Evolutionary conservation across 2,113 vertebrate species (phyloP), one percentile per base, ranked within the genome.

Genomic region (Romanogobio albipinnatus): DNA sequence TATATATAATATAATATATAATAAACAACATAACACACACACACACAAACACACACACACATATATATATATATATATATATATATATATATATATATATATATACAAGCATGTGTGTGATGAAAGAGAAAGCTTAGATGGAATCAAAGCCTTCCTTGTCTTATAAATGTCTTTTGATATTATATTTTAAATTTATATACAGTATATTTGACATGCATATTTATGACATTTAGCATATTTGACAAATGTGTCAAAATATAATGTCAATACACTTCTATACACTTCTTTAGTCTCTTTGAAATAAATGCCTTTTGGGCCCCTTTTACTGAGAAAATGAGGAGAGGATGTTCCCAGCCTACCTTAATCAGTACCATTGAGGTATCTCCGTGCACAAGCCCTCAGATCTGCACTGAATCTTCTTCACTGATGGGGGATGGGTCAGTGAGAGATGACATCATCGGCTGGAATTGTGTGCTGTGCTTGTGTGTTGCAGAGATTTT

Each of bases 361-460:
- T 59, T 87, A 73, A 80, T 87, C 81, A 73, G 66, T 73, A 83
- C 58, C 74, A 83, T 81, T 51, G 78, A 86, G 68, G 76, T 53
- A 26, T 79, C 70, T 88, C 76, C 82, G 68, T 88, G 85, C 77
- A 78, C 82, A 77, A 88, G 58, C 53, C 61, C 76, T 77, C 71
- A 74, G 66, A 76, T 86, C 82, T 76, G 77, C 79, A 81, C 85
- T 73, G 73, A 87, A 87, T 84, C 64, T 86, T 81, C 87, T 53
- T 81, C 83, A 53, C 81, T 9, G 85, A 84, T 66, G 85, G 85
- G 87, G 87, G 84, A 80, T 85, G 83, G 87, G 73, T 86, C 64
- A 76, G 62, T 86, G 58, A 86, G 56, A 84, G 85, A 88, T 88
- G 58, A 88, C 87, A 88, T 88, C 87, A 88, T 88, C 73, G 82